phyloP scores from a whole-genome alignment of 2,888 invertebrate genomes.

The Scotopteryx bipunctaria region DNA sequence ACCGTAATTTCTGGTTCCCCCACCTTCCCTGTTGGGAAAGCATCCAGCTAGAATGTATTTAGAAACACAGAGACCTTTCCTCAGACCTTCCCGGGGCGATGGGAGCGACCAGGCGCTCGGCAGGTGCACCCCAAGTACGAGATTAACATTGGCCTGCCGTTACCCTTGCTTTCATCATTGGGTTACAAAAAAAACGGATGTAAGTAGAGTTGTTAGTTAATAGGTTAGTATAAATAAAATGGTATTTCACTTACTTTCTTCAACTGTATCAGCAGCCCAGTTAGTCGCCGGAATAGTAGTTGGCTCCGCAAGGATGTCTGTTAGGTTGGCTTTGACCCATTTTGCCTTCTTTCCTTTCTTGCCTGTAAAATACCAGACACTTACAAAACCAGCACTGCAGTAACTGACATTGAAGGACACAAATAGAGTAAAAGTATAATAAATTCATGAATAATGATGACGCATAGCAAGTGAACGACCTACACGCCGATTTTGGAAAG shows the following conservation, averaged over 20 bases:
- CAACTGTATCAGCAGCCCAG: slow-evolving; percentile 94
- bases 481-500: slow-evolving; percentile 73
- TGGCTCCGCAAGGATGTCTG: slow-evolving; percentile 90
- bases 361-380: slow-evolving; percentile 75
- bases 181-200: slow-evolving; percentile 48
- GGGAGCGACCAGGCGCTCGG: slow-evolving; percentile 84
- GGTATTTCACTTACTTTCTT: slow-evolving; percentile 85
- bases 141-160: slow-evolving; percentile 87
- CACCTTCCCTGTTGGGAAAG: slow-evolving; percentile 85
- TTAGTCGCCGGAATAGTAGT: slow-evolving; percentile 83
- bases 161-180: slow-evolving; percentile 76
- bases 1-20: slow-evolving; percentile 89
- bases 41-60: slow-evolving; percentile 88
- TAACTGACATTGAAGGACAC: slow-evolving; percentile 32
- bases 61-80: slow-evolving; percentile 81
- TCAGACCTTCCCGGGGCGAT: slow-evolving; percentile 92
- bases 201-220: neutral
- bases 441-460: slow-evolving; percentile 68
- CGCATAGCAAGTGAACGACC: slow-evolving; percentile 76
- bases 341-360: slow-evolving; percentile 94
- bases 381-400: slow-evolving; percentile 19
- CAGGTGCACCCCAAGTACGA: slow-evolving; percentile 88
- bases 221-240: neutral
- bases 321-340: slow-evolving; percentile 91
- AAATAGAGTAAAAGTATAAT: slow-evolving; percentile 47